Percentiles rank a stretch among this genome's conserved stretches.
Conservation (phyloP, 2,797 vertebrate species). For the Austrolebias charrua region DNA sequence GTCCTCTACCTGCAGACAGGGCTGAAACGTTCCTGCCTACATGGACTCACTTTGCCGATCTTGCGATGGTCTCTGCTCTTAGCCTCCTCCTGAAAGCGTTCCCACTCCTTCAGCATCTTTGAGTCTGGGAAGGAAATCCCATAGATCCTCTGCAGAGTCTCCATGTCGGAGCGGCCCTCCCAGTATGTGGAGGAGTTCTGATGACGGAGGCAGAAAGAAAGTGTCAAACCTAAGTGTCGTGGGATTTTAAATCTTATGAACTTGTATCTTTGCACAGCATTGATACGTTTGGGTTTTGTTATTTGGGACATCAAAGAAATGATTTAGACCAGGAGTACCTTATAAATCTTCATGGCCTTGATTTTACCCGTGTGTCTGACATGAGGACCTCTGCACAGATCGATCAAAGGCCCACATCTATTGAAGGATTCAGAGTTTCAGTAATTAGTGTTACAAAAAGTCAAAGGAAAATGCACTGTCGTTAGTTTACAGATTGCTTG, state of each 20-base stretch:
- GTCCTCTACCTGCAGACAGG: slow-evolving; percentile 11
- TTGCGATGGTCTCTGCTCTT: slow-evolving; percentile 91
- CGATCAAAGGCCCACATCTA: slow-evolving; percentile 91
- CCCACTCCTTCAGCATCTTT: slow-evolving; percentile 93
- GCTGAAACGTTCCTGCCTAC: not conserved
- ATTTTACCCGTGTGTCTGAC: slow-evolving; percentile 96
- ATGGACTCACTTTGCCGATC: slow-evolving; percentile 88
- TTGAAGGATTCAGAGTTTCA: slow-evolving; percentile 1
- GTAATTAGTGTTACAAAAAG: not conserved
- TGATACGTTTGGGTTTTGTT: too few species aligned
- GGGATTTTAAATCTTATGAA: too few species aligned
- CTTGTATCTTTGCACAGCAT: too few species aligned
- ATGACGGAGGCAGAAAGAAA: not conserved
- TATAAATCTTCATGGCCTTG: slow-evolving; percentile 91
- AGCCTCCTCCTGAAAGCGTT: slow-evolving; percentile 91
- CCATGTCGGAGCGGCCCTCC: slow-evolving; percentile 93
- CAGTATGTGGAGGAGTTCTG: slow-evolving; percentile 95
- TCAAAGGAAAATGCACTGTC: too few species aligned
- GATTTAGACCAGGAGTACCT: slow-evolving; percentile 73
- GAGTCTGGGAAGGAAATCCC: slow-evolving; percentile 95
- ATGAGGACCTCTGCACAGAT: slow-evolving; percentile 94
- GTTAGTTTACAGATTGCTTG: too few species aligned
- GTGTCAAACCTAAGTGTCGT: not conserved
- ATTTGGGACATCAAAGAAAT: too few species aligned
- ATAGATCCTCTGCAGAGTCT: slow-evolving; percentile 91